Percentiles rank a stretch among this genome's conserved stretches.
These are phyloP conservation scores for Anseranas semipalmata DNA, from an alignment of 2,113 vertebrate species.

Conservation along the genomic window DNA sequence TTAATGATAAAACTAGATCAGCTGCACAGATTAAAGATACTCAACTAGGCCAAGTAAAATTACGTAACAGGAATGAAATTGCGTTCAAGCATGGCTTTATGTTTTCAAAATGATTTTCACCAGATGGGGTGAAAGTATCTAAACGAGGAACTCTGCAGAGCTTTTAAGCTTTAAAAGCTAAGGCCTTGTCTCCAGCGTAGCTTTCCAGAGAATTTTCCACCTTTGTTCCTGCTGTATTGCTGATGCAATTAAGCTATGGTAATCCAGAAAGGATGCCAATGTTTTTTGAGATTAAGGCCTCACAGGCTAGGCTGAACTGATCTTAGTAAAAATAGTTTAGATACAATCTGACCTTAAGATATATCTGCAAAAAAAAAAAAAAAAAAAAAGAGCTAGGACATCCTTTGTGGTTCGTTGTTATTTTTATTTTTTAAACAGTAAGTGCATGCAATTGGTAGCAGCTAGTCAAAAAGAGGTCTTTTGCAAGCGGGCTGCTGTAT, in stretches of 20 bases:
- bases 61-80: slow-evolving; percentile 17
- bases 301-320: not conserved
- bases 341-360: not conserved
- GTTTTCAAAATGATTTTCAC: slow-evolving; percentile 42
- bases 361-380: not conserved
- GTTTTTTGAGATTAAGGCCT: slow-evolving; percentile 11
- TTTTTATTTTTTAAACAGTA: not conserved
- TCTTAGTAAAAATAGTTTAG: not conserved
- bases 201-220: not conserved
- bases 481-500: not conserved
- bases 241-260: not conserved
- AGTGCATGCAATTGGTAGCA: not conserved
- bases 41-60: slow-evolving; percentile 30
- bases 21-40: slow-evolving; percentile 32
- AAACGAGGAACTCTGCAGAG: not conserved
- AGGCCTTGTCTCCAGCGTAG: not conserved
- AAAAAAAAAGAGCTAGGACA: not conserved
- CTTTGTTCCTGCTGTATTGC: not conserved
- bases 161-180: slow-evolving; percentile 24
- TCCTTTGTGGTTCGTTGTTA: not conserved
- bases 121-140: slow-evolving; percentile 4
- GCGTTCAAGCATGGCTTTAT: slow-evolving; percentile 1
- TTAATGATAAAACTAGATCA: not conserved
- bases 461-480: not conserved
- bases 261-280: not conserved